Evolutionary conservation across 23 tunicate species (phyloP), one percentile per base, ranked within the genome.

Genomic region (Trididemnum miniatum): DNA sequence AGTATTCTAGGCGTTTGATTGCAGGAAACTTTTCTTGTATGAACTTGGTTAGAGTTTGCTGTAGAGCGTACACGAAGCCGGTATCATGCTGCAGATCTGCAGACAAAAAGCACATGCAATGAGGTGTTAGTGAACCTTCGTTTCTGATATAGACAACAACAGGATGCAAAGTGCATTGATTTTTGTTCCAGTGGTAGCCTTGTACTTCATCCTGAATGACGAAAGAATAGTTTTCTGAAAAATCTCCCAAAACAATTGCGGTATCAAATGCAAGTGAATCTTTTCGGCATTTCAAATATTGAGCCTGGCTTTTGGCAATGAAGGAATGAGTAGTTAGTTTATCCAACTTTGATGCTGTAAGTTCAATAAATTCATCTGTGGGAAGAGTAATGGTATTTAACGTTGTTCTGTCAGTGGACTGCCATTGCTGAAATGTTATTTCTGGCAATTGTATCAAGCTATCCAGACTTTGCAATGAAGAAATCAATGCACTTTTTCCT

Each of bases 191-290:
- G n/a, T 15, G 69, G 26, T 49, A 49, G 57, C 57, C 18, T 49
- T 49, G 57, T 49, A 49, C 57, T 18, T 12, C 57, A 49, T 49
- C 65, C 26, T 76, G 81, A 29, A 76, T 27, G 51, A 27, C 34
- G 20, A 76, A 76, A 20, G 81, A 49, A 76, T 76, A 76, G 26
- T 76, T 76, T 38, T 76, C 81, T 9, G 24, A 31, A 51, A 76
- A 76, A 51, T 76, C 81, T 51, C 22, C 44, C 5, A 76, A 20
- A 9, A 76, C 66, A 20, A 76, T 76, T 76, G 65, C 67, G 28
- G 67, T 37, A 9, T 51, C 67, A 63, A 63, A 63, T 18, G 51
- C 28, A 35, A 40, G 20, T 31, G n/a, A n/a, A n/a, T n/a, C 34
- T 51, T 76, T 76, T 51, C 81, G 23, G 20, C n/a, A 9, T 76